phyloP scores from a whole-genome alignment of 2,797 vertebrate species.

The Sebastes trivittatus region DNA sequence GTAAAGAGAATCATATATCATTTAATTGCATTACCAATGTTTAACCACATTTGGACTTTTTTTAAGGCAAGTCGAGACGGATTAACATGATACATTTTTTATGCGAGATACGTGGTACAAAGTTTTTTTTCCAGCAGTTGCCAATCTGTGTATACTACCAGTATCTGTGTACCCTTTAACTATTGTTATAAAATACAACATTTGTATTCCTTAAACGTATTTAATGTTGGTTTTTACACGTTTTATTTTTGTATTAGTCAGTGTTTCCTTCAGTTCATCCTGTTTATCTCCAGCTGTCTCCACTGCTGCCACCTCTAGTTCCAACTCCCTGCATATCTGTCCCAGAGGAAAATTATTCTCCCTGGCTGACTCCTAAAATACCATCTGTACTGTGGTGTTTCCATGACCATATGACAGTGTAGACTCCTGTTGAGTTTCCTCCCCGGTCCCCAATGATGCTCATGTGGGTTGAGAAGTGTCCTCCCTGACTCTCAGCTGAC shows the following conservation, averaged over 20 bases:
- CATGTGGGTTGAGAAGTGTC: conserved; percentile 51
- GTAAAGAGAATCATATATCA: neutral
- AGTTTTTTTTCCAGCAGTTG: neutral
- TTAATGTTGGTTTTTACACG: neutral
- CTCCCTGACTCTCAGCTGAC: conserved; percentile 44
- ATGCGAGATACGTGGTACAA: neutral
- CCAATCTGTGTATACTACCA: neutral
- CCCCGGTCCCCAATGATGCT: conserved; percentile 38
- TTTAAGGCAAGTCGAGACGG: neutral
- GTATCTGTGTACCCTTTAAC: neutral
- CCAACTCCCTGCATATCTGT: conserved; percentile 36
- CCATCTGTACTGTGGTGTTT: conserved; percentile 70
- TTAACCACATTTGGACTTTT: neutral
- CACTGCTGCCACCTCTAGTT: conserved; percentile 30
- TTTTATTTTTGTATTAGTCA: neutral
- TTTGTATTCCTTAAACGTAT: neutral
- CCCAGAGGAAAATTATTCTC: conserved; percentile 58
- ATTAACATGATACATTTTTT: neutral
- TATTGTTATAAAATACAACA: neutral
- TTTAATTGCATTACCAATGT: neutral
- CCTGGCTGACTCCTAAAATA: conserved; percentile 77
- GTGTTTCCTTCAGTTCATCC: conserved; percentile 16
- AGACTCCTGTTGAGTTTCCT: conserved; percentile 65
- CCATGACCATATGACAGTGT: conserved; percentile 74
- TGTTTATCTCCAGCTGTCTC: conserved; percentile 51